Evolutionary conservation across 2,113 vertebrate species (phyloP).

Genomic region (Hippocampus zosterae): DNA sequence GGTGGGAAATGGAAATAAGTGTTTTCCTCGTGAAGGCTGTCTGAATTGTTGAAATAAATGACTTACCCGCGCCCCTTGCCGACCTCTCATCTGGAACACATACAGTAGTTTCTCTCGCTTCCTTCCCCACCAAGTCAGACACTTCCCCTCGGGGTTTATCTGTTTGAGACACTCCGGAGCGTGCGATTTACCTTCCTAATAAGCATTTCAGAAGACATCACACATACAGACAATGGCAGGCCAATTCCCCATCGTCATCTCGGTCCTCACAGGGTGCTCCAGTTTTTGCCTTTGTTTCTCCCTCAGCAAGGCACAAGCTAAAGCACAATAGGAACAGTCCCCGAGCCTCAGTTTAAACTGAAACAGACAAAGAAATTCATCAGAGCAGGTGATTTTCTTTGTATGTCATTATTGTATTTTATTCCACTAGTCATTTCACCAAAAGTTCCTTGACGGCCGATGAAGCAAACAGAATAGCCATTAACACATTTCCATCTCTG

Average conservation of each 20-base stretch:
- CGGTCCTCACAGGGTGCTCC: constrained; percentile 52
- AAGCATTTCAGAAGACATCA: constrained; percentile 67
- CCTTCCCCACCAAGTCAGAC: constrained; percentile 51
- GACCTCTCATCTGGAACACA: constrained; percentile 45
- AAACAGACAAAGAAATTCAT: constrained; percentile 58
- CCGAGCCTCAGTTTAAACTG: constrained; percentile 46
- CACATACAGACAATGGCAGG: constrained; percentile 55
- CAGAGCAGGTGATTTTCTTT: constrained; percentile 30
- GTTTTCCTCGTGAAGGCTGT: constrained; percentile 64
- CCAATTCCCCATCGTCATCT: constrained; percentile 55
- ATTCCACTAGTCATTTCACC: constrained; percentile 32
- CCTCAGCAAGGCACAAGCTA: constrained; percentile 41
- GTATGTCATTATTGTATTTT: constrained; percentile 37
- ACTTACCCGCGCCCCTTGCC: constrained; percentile 45
- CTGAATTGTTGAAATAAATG: constrained; percentile 74
- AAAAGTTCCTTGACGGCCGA: constrained; percentile 7
- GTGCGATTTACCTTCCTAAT: constrained; percentile 69
- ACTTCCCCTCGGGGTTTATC: constrained; percentile 54
- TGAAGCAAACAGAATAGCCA: constrained; percentile 10
- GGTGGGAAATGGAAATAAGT: constrained; percentile 68
- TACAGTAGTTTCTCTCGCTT: constrained; percentile 30
- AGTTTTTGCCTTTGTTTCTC: constrained; percentile 56
- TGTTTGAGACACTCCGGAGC: constrained; percentile 60
- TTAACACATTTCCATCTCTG: constrained; percentile 6
- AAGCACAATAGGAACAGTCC: constrained; percentile 45